phyloP scores from a whole-genome alignment of 2,888 invertebrate genomes.

The Torymus texanus region DNA sequence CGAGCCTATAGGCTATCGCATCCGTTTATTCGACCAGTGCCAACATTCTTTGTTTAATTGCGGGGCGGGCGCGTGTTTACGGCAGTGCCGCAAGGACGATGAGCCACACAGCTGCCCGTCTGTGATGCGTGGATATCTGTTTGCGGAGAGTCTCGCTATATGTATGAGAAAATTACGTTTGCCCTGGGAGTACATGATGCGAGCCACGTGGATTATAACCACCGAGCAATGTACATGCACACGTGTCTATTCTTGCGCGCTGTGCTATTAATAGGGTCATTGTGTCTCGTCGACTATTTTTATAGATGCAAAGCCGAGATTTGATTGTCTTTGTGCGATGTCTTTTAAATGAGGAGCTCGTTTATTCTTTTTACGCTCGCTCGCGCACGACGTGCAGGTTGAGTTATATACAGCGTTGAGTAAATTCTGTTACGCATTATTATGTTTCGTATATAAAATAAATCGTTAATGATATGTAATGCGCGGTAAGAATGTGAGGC shows the following conservation, averaged over 20 bases:
- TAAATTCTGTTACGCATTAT: too few relatives aligned
- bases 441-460: too few relatives aligned
- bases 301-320: too few relatives aligned
- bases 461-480: too few relatives aligned
- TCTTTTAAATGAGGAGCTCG: neutral
- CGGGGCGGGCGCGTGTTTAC: neutral
- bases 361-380: too few relatives aligned
- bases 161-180: neutral
- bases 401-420: too few relatives aligned
- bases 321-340: neutral
- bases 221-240: neutral
- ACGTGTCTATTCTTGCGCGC: neutral
- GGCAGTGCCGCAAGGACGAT: too few relatives aligned
- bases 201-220: too few relatives aligned
- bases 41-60: conserved; percentile 24
- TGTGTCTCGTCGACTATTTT: neutral
- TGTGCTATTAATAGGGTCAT: neutral
- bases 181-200: too few relatives aligned
- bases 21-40: conserved; percentile 14
- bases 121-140: neutral
- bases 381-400: too few relatives aligned
- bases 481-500: too few relatives aligned
- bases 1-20: neutral
- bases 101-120: too few relatives aligned
- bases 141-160: neutral